Evolutionary conservation across 2,888 invertebrate genomes (phyloP), one percentile per base, ranked within the genome.

Genomic region (Hypena proboscidalis): DNA sequence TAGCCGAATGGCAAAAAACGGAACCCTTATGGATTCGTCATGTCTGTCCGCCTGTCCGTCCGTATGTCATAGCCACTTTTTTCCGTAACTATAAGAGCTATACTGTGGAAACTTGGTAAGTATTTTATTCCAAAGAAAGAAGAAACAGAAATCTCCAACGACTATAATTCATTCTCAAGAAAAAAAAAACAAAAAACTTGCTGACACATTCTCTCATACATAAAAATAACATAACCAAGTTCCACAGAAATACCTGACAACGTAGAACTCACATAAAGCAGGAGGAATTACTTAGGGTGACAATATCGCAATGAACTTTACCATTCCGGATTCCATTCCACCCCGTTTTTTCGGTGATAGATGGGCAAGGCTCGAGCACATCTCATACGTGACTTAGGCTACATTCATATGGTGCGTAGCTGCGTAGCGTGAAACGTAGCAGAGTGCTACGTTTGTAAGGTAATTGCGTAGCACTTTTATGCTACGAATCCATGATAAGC

Each of bases 281-380:
- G 22, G 44, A 31, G 26, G 51, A 55, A 64, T 64, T 64, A 60
- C 52, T 64, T 46, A 49, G 37, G 22, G 42, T 46, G 60, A 62
- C 64, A 64, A 60, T 60, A 58, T 55, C 48, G 46, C 51, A 46
- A 48, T 60, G 63, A 64, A 58, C 65, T 63, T 64, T 60, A 50
- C 39, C 49, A 52, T 60, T 58, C 40, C 22, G 41, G 30, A 47
- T 44, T 40, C 48, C 38, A 32, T 37, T 63, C 47, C 42, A 27
- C 21, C 17, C 43, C 40, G 36, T 59, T 58, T 50, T 57, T 54
- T 54, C 50, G 26, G 32, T 64, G 63, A 63, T 60, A 58, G 58
- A 63, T 64, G 30, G 41, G 13, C 25, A 29, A 25, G 30, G 22
- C 40, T 23, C 47, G 26, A 40, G 48, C 41, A 36, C 36, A 50